A percentile compares a stretch with the other conserved stretches of the same genome.
phyloP scores from a whole-genome alignment of 2,113 vertebrate genomes.

The Sorex fumeus region DNA sequence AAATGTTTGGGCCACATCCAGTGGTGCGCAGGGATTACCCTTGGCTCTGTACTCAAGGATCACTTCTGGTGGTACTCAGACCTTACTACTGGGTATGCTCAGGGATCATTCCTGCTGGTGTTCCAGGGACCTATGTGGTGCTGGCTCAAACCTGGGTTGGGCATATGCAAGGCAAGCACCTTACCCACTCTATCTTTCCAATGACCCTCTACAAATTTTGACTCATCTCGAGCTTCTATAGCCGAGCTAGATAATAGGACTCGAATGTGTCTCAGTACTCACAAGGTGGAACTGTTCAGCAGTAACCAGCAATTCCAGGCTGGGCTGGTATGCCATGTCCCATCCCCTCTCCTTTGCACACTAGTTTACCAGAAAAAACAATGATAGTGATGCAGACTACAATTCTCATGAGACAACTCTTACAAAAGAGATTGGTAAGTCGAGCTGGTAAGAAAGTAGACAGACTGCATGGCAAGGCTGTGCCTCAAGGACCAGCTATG shows the following conservation, averaged over 20 bases:
- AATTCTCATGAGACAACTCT: constrained; percentile 61
- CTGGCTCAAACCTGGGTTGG: too few relatives aligned
- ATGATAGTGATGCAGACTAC: constrained; percentile 67
- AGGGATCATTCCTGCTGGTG: too few relatives aligned
- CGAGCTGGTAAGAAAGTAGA: constrained; percentile 35
- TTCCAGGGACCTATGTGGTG: too few relatives aligned
- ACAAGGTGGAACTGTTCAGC: constrained; percentile 72
- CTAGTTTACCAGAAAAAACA: constrained; percentile 63
- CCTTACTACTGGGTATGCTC: too few relatives aligned
- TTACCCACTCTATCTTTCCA: too few relatives aligned
- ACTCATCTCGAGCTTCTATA: constrained; percentile 32
- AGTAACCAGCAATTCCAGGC: constrained; percentile 79
- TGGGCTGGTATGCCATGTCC: constrained; percentile 59
- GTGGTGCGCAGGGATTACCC: too few relatives aligned
- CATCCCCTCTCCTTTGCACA: constrained; percentile 72
- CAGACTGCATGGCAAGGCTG: constrained; percentile 24
- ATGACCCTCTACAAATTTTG: constrained; percentile 24
- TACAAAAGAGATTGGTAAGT: constrained; percentile 67
- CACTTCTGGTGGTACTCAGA: too few relatives aligned
- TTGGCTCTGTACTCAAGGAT: too few relatives aligned
- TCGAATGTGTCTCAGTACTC: constrained; percentile 42
- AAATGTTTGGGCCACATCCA: too few relatives aligned
- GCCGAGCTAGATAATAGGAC: constrained; percentile 22
- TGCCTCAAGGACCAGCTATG: background rate
- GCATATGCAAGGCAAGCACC: too few relatives aligned